Evolutionary conservation across 2,113 vertebrate genomes (phyloP).

Genomic region (Phylloscopus whistleri): DNA sequence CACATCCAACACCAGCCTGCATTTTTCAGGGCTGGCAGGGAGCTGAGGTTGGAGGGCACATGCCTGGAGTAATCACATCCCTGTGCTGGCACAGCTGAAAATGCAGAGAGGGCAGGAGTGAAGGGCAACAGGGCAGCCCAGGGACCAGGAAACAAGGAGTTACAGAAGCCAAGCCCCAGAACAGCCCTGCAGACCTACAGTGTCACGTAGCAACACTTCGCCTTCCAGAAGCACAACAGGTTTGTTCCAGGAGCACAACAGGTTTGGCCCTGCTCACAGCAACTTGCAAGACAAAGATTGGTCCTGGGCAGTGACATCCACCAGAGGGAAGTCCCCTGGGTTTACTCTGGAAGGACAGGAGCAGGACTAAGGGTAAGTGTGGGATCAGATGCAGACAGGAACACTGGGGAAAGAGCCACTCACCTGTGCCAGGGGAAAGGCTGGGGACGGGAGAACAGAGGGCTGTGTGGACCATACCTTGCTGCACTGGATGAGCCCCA

Average conservation of each 20-base stretch:
- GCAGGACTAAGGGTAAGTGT: neutral
- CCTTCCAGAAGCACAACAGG: neutral
- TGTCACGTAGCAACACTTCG: slow-evolving; percentile 45
- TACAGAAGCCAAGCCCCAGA: neutral
- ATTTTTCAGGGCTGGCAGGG: neutral
- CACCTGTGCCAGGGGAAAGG: fast-evolving
- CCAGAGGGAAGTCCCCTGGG: neutral
- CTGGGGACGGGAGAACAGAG: neutral
- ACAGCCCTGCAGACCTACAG: neutral
- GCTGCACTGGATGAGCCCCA: neutral
- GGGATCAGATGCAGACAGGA: neutral
- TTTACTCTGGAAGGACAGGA: neutral
- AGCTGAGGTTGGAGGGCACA: neutral
- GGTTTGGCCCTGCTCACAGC: neutral
- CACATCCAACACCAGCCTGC: neutral
- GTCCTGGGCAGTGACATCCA: fast-evolving
- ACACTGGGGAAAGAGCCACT: neutral
- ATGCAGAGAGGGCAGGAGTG: neutral
- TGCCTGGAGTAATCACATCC: fast-evolving
- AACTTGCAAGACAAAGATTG: neutral
- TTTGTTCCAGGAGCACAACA: neutral
- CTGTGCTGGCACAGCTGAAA: neutral
- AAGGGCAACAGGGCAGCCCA: neutral
- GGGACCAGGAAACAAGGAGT: slow-evolving; percentile 18
- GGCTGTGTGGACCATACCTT: fast-evolving